Base-by-base conservation (phyloP, 2,888 invertebrate genomes). In the Sesia bembeciformis region DNA sequence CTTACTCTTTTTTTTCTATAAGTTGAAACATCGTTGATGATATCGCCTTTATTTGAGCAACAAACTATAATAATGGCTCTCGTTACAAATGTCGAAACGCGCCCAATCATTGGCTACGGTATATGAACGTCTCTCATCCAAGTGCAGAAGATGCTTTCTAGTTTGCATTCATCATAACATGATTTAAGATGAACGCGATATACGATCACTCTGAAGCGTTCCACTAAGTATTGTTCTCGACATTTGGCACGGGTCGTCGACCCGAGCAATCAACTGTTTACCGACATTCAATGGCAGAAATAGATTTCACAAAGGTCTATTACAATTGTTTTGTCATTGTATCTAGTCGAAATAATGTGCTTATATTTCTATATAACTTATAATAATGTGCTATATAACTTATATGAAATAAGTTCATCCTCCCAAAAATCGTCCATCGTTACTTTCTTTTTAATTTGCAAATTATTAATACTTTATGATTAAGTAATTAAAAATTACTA, bases 161-260 rank as follows among this genome's bases (percentile, higher is more conserved):
- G 60, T 63, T 66, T 67, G 65, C 69, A 65, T 66, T 69, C 64
- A 61, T 66, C 59, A 59, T 64, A 62, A 60, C 61, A 67, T 66
- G 65, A 68, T 71, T 70, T 72, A 66, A 74, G 72, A 76, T 72
- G 64, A 67, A 61, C 65, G 65, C 66, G 66, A 70, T 74, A 68
- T 63, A 65, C 66, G 68, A 70, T 68, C 66, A 72, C 76, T 77
- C 62, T 70, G 68, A 75, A 72, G 64, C 70, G 72, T 66, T 23
- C 23, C 72, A 77, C 78, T 66, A 74, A 72, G 79, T 81, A 84
- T 84, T 86, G 84, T 86, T 84, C 78, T 83, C 78, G 75, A 76
- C 77, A 81, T 84, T 84, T 78, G 77, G 79, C 76, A 63, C 69
- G 71, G 85, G 82, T 83, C 82, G 68, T 69, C 65, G 84, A 82